Evolutionary conservation across 2,888 invertebrate genomes (phyloP).

Genomic region (Myathropa florea): DNA sequence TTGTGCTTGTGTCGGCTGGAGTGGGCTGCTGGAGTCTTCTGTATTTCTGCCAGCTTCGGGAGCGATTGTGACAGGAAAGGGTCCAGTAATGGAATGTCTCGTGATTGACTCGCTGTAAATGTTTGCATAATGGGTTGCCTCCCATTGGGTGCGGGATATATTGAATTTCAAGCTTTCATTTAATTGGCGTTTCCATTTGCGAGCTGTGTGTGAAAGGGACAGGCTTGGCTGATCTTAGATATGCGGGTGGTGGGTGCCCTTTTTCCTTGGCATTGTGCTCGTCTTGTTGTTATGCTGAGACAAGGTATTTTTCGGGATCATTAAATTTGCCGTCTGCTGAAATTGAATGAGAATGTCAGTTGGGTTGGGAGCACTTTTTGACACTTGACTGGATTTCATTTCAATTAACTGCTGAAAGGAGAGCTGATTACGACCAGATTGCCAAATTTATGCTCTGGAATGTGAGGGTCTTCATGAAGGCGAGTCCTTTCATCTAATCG

Average conservation of each 20-base stretch:
- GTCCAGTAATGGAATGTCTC: slow-evolving; percentile 29
- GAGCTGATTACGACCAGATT: too few species aligned
- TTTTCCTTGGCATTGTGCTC: neutral
- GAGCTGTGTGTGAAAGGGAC: neutral
- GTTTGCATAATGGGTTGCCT: slow-evolving; percentile 24
- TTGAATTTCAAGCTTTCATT: slow-evolving; percentile 41
- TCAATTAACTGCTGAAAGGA: neutral
- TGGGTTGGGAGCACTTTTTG: neutral
- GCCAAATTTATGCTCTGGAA: too few species aligned
- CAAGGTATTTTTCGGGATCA: slow-evolving; percentile 15
- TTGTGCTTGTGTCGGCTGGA: neutral
- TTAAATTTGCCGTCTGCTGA: neutral
- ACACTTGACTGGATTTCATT: neutral
- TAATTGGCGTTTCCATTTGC: slow-evolving; percentile 10
- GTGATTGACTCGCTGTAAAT: slow-evolving; percentile 34
- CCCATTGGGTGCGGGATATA: slow-evolving; percentile 1
- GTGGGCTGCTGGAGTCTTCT: too few species aligned
- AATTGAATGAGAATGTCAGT: neutral
- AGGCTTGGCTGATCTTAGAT: neutral
- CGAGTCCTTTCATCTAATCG: too few species aligned
- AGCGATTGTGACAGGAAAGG: neutral
- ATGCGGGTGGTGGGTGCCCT: neutral
- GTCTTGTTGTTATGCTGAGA: neutral
- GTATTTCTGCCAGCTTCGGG: too few species aligned
- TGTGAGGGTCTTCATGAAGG: too few species aligned